Evolutionary conservation across 2,888 invertebrate genomes (phyloP).

Genomic region (Cephus nigrinus): DNA sequence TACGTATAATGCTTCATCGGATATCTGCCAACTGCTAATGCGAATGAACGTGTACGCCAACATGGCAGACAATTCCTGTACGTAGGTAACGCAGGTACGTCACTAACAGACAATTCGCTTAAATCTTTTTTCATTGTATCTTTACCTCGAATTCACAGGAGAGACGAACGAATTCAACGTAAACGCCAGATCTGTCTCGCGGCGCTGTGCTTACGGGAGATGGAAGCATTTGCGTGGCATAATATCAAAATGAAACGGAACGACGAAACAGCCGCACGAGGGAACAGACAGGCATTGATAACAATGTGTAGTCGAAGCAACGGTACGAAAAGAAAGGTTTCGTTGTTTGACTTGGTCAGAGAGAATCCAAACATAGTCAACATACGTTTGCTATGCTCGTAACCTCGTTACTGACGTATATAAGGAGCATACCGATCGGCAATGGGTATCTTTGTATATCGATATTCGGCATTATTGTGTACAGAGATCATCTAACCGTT

Average conservation of each 20-base stretch:
- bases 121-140: too few species aligned
- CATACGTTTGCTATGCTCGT: background rate
- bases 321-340: conserved; percentile 39
- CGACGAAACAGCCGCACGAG: conserved; percentile 8
- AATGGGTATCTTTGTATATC: background rate
- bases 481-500: too few species aligned
- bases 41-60: conserved; percentile 1
- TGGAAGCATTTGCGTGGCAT: too few species aligned
- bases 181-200: too few species aligned
- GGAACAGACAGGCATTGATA: conserved; percentile 37
- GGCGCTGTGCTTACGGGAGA: too few species aligned
- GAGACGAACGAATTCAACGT: too few species aligned
- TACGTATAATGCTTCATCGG: too few species aligned
- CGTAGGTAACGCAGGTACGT: too few species aligned
- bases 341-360: conserved; percentile 27
- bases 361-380: conserved; percentile 1
- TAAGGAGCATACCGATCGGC: background rate
- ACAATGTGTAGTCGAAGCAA: conserved; percentile 26
- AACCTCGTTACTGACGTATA: background rate
- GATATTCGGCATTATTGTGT: background rate
- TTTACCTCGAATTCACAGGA: too few species aligned
- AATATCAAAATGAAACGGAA: background rate
- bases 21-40: conserved; percentile 13
- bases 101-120: too few species aligned
- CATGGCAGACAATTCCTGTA: background rate